Evolutionary conservation across 1,140 invertebrate species (phyloP), one percentile per base, ranked within the genome.

Genomic region (Cepaea nemoralis): DNA sequence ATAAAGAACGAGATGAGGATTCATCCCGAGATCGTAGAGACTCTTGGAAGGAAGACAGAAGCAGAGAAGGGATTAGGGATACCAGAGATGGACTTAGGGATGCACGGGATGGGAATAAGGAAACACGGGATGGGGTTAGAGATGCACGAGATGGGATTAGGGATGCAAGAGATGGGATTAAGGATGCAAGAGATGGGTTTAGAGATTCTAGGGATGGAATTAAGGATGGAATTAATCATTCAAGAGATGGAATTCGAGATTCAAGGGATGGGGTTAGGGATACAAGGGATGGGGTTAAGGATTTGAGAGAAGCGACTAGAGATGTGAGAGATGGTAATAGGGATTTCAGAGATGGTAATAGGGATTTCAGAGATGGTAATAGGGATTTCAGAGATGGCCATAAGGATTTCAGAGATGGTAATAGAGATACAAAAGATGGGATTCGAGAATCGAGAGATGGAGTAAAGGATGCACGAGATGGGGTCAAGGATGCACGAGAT

Each of bases 11-110:
- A 55, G 78, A 80, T 19, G 24, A 42, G 5, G 78, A 73, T 8
- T 31, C 39, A 0, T 33, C 40, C 1, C 69, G 78, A n/a, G 78
- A 80, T 73, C 67, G 78, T 3, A 45, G 78, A 39, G 78, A 80
- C 69, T 80, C 69, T 1, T 80, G 78, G 78, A 80, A 63, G 59
- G 78, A 80, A 55, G 78, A 80, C 22, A 80, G 40, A 33, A 80
- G 39, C 16, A 66, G 27, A 39, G 69, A 80, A 31, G 78, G 69
- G 24, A 80, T 80, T 40, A 16, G 78, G 27, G 78, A 71, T 71
- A 67, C 77, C 0, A 27, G 78, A 39, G 78, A 80, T 27, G 73
- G 71, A 31, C 71, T 80, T 10, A 67, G 77, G 31, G 77, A 79
- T 40, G 42, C 12, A 33, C 12, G 2, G 12, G 67, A 70, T 70